A percentile compares a stretch with the other conserved stretches of the same genome.
phyloP scores from a whole-genome alignment of 2,113 vertebrate genomes.

The Anhinga rufa region DNA sequence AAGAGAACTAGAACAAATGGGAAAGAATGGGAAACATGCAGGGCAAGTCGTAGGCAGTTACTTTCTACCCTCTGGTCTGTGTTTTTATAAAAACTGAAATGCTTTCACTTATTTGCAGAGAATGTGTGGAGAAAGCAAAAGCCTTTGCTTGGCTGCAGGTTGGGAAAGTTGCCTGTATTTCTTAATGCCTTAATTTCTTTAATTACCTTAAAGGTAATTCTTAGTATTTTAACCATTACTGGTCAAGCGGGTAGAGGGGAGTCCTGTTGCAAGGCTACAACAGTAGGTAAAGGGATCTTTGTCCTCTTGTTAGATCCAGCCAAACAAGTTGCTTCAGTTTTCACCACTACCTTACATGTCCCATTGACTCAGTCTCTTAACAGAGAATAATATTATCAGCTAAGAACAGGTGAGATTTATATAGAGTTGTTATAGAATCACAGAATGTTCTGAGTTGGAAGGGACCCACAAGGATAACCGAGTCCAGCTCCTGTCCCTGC shows the following conservation, averaged over 20 bases:
- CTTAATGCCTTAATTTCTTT: no score
- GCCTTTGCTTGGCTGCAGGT: background rate
- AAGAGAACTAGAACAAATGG: background rate
- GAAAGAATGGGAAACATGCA: background rate
- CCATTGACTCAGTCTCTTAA: background rate
- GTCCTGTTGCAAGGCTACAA: background rate
- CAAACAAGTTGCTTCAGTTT: background rate
- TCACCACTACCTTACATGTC: background rate
- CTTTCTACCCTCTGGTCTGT: background rate
- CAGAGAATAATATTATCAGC: background rate
- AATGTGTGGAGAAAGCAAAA: background rate
- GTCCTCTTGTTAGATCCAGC: background rate
- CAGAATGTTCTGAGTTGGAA: no score
- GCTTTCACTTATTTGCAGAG: background rate
- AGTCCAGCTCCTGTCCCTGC: no score
- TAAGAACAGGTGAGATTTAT: background rate
- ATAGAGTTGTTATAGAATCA: background rate
- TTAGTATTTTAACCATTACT: background rate
- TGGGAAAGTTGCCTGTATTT: background rate
- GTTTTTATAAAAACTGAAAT: background rate
- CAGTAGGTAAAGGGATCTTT: background rate
- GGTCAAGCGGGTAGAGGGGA: background rate
- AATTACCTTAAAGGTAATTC: background rate
- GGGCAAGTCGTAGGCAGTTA: fast-evolving
- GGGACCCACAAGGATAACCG: no score